Conservation (phyloP, 2,888 invertebrate genomes). For the Morpho helenor region DNA sequence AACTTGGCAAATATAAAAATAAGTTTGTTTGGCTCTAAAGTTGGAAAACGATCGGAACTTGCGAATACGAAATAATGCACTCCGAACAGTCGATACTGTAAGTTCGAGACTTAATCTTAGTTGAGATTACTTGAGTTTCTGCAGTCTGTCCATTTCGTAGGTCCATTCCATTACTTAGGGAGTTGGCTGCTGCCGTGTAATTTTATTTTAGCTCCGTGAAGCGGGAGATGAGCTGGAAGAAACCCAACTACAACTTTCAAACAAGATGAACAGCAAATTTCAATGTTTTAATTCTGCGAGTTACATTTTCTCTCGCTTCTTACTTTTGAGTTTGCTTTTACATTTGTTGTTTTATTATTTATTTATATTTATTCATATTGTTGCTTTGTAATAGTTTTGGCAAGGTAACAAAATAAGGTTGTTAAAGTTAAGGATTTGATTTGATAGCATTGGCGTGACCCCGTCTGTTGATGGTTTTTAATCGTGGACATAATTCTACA, state of each 20-base stretch:
- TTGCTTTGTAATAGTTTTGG: background rate
- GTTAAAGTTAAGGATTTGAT: too few species aligned
- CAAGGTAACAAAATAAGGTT: too few species aligned
- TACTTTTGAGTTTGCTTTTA: background rate
- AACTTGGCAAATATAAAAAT: conserved; percentile 40
- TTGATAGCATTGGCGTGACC: too few species aligned
- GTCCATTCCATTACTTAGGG: conserved; percentile 48
- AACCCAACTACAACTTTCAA: conserved; percentile 43
- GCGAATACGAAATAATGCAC: conserved; percentile 60
- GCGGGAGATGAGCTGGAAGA: conserved; percentile 34
- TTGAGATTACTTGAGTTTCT: conserved; percentile 54
- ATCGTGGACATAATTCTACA: too few species aligned
- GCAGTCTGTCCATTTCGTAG: conserved; percentile 45
- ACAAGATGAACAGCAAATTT: conserved; percentile 50
- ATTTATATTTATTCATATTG: background rate
- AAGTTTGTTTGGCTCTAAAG: conserved; percentile 37
- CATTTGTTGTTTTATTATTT: background rate
- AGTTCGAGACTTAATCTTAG: conserved; percentile 66
- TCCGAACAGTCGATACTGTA: conserved; percentile 54
- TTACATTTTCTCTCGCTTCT: conserved; percentile 32
- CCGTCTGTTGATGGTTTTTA: too few species aligned
- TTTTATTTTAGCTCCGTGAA: conserved; percentile 38
- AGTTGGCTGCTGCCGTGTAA: conserved; percentile 41
- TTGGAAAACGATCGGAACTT: conserved; percentile 34
- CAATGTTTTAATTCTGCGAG: conserved; percentile 39